Base-by-base conservation (phyloP, 2,888 invertebrate species). In the Patella depressa region DNA sequence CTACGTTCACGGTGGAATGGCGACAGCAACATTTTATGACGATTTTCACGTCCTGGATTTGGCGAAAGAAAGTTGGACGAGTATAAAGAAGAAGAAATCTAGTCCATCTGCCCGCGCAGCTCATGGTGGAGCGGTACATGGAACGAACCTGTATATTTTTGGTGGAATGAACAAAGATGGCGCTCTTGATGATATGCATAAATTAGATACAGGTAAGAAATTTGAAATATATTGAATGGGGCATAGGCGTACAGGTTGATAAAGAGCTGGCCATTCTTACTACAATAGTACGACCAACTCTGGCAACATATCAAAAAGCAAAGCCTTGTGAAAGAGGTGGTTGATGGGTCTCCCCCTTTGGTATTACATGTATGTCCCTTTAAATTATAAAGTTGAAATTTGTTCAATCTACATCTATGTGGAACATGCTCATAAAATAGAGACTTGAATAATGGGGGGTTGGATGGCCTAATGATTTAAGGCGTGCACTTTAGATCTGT, bases 1-100 rank as follows among this genome's bases (percentile, higher is more conserved):
- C 29, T 89, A 85, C 77, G 78, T 91, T 53, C 91, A 91, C 80
- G 91, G 91, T 17, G 91, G 91, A 19, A 90, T 91, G 90, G 85
- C 89, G 3, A 89, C 89, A 5, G 82, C 86, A 29, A 88, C 87
- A 9, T 90, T 91, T 80, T 91, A 90, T 78, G 89, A 90, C 80
- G 91, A 91, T 78, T 85, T 91, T 24, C 89, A 91, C 82, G 82
- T 89, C 17, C 81, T 91, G 24, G 89, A 91, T 81, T 75, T 91
- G 29, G 85, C 87, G 14, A 87, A 85, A 69, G 82, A 84, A 45
- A 82, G 85, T 7, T 91, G 91, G 90, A 82, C 82, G 15, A 84
- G 82, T 78, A 83, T 88, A n/a, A 89, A 88, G 76, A 83, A 85
- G 76, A 88, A 88, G 79, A 87, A 87, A 73, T 81, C 79, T 2